phyloP scores from a whole-genome alignment of 2,888 invertebrate species.

The Clusia tigrina region DNA sequence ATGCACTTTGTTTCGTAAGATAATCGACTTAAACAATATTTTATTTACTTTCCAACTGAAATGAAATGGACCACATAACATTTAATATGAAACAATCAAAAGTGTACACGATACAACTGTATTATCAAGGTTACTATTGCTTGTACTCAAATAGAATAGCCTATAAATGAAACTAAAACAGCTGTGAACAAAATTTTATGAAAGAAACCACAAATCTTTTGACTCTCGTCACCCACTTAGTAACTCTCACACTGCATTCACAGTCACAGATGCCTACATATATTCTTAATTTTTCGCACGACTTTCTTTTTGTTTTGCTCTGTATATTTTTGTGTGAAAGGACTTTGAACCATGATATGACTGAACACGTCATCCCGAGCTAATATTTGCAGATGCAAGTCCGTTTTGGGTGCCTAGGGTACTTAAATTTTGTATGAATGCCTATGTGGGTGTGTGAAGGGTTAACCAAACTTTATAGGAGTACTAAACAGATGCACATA shows the following conservation, averaged over 20 bases:
- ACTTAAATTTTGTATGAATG: background rate
- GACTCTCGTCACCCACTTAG: background rate
- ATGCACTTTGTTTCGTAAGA: too few relatives aligned
- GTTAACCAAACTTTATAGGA: too few relatives aligned
- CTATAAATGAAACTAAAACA: too few relatives aligned
- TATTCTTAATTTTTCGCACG: background rate
- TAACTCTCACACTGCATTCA: background rate
- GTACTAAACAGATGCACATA: too few relatives aligned
- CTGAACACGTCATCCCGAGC: background rate
- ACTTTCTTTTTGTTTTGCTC: constrained; percentile 4
- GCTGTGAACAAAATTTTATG: background rate
- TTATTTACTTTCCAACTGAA: too few relatives aligned
- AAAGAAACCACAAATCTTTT: background rate
- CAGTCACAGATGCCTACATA: background rate
- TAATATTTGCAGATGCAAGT: background rate
- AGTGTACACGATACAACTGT: too few relatives aligned
- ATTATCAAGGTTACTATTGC: too few relatives aligned
- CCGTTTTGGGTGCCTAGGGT: background rate
- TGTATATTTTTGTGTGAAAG: constrained; percentile 17
- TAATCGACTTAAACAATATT: too few relatives aligned
- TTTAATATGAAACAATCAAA: too few relatives aligned
- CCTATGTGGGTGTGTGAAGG: too few relatives aligned
- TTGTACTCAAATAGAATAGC: too few relatives aligned
- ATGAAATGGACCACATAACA: too few relatives aligned
- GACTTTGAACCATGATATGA: constrained; percentile 30